These are phyloP conservation scores for Platygyra sinensis DNA, from an alignment of 64 coral and sea anemone species.

Conservation along the genomic window DNA sequence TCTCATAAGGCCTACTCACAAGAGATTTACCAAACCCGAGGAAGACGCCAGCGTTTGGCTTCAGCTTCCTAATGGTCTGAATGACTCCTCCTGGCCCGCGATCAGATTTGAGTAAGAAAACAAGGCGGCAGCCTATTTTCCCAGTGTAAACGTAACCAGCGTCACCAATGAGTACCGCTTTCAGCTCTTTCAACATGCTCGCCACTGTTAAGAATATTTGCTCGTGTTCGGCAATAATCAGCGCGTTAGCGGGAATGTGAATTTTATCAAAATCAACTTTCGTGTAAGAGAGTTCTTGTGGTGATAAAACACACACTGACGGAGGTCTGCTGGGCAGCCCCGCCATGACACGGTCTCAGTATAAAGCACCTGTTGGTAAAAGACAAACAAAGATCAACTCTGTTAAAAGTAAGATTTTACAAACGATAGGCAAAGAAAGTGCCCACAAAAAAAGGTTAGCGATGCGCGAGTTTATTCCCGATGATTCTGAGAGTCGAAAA, in stretches of 20 bases:
- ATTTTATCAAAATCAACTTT: conserved; percentile 23
- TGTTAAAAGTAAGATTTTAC: no score
- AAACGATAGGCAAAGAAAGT: neutral
- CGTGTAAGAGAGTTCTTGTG: conserved; percentile 1
- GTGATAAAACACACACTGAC: neutral
- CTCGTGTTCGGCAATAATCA: conserved; percentile 33
- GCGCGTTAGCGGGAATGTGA: conserved; percentile 3
- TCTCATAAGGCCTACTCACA: neutral
- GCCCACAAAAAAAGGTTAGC: neutral
- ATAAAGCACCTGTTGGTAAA: neutral
- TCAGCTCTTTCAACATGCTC: conserved; percentile 14
- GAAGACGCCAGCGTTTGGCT: conserved; percentile 18
- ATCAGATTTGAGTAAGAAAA: conserved; percentile 22
- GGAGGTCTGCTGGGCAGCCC: conserved; percentile 9
- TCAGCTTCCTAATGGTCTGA: neutral
- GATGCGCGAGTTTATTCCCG: no score
- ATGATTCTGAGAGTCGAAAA: no score
- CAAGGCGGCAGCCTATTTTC: neutral
- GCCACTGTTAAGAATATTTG: conserved; percentile 14
- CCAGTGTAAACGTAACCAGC: conserved; percentile 36
- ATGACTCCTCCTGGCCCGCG: neutral
- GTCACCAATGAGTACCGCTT: conserved; percentile 4
- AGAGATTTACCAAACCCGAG: conserved; percentile 31
- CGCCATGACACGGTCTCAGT: neutral
- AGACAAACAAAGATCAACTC: neutral